These are phyloP conservation scores for Ammodytes dubius DNA, from an alignment of 2,113 vertebrate species.

Conservation along the genomic window DNA sequence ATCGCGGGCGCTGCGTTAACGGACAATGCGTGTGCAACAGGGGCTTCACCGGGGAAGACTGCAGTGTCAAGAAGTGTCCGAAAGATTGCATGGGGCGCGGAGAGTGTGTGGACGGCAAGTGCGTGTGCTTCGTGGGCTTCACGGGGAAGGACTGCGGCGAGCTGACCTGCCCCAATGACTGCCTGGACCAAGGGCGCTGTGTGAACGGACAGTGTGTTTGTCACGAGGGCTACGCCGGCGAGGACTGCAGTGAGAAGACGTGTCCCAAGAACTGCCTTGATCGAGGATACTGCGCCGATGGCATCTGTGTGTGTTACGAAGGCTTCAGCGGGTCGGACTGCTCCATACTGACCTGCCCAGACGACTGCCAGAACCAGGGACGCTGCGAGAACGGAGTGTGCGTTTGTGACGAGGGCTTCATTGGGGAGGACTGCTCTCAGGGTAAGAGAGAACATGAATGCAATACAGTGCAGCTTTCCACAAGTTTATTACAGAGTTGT, in stretches of 20 bases:
- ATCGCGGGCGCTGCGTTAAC: conserved; percentile 84
- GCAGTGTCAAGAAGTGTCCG: conserved; percentile 88
- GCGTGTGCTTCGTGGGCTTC: conserved; percentile 87
- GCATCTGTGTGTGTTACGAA: conserved; percentile 89
- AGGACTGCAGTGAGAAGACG: conserved; percentile 88
- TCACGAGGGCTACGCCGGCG: conserved; percentile 86
- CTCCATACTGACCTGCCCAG: conserved; percentile 84
- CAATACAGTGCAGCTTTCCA: neutral
- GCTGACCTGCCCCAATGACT: conserved; percentile 88
- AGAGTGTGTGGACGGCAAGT: conserved; percentile 89
- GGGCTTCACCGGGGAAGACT: conserved; percentile 88
- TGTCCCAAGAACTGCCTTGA: conserved; percentile 89
- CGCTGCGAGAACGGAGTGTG: conserved; percentile 88
- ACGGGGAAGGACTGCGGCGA: conserved; percentile 88
- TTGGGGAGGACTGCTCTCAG: conserved; percentile 89
- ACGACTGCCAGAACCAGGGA: conserved; percentile 87
- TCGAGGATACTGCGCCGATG: conserved; percentile 87
- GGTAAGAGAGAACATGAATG: conserved; percentile 60
- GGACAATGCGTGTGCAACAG: conserved; percentile 89
- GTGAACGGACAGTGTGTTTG: conserved; percentile 90
- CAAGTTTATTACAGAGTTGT: neutral
- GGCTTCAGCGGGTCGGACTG: conserved; percentile 89
- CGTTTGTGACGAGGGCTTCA: conserved; percentile 89
- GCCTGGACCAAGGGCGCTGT: conserved; percentile 87
- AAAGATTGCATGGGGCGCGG: conserved; percentile 87